Evolutionary conservation across 2,797 vertebrate genomes (phyloP).

Genomic region (Centroberyx gerrardi): DNA sequence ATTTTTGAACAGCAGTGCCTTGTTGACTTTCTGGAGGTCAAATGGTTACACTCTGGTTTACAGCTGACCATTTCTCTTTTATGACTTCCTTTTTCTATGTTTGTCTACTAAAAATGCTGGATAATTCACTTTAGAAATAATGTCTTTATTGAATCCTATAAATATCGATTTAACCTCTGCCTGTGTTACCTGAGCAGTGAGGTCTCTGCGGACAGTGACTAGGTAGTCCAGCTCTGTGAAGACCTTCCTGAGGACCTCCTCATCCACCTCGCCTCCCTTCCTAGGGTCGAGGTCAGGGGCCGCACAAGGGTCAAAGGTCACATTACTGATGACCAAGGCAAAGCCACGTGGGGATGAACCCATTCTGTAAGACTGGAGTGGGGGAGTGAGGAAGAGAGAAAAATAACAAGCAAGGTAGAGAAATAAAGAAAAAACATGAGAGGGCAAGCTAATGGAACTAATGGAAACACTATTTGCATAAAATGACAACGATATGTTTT

Average conservation of each 20-base stretch:
- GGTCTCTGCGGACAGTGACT: slow-evolving; percentile 86
- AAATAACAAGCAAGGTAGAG: background rate
- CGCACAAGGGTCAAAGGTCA: slow-evolving; percentile 86
- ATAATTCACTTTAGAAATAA: background rate
- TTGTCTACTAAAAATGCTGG: background rate
- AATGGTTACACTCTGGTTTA: background rate
- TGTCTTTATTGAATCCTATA: background rate
- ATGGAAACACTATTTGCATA: no score
- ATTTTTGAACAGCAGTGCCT: background rate
- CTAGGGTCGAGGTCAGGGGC: slow-evolving; percentile 90
- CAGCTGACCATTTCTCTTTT: background rate
- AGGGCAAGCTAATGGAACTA: background rate
- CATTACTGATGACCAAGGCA: slow-evolving; percentile 94
- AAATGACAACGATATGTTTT: no score
- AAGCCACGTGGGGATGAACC: slow-evolving; percentile 90
- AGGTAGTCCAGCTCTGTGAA: slow-evolving; percentile 92
- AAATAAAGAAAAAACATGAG: background rate
- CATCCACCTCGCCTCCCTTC: slow-evolving; percentile 94
- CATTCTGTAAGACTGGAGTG: slow-evolving; percentile 92
- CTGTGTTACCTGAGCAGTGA: slow-evolving; percentile 88
- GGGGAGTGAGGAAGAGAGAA: background rate
- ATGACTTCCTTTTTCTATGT: background rate
- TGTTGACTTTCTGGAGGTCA: slow-evolving; percentile 15
- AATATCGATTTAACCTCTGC: background rate
- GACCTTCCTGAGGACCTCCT: slow-evolving; percentile 88